Percentiles rank a stretch among this genome's conserved stretches.
Evolutionary conservation across 2,888 invertebrate species (phyloP).

Genomic region (Drosophila anceps): DNA sequence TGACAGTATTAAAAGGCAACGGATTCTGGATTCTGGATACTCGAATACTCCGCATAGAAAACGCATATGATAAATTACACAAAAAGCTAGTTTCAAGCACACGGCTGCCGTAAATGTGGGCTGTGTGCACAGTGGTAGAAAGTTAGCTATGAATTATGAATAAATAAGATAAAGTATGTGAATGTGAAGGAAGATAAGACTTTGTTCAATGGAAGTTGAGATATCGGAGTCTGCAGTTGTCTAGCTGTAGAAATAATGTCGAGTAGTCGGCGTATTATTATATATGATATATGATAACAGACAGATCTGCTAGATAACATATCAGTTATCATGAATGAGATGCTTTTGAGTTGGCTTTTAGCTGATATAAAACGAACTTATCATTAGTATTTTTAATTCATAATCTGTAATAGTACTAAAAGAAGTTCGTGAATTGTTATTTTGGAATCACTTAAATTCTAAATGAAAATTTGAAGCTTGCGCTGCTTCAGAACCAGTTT

Average conservation of each 20-base stretch:
- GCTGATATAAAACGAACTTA: too few species aligned
- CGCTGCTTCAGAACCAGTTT: background rate
- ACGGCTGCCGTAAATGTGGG: slow-evolving; percentile 40
- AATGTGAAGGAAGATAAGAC: background rate
- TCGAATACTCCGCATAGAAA: slow-evolving; percentile 52
- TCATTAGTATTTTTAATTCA: background rate
- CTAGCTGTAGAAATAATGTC: too few species aligned
- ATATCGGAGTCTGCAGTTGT: too few species aligned
- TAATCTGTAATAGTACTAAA: background rate
- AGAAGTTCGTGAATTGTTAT: background rate
- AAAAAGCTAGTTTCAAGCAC: slow-evolving; percentile 26
- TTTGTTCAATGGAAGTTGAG: too few species aligned
- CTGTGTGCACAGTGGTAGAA: slow-evolving; percentile 49
- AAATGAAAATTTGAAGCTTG: background rate
- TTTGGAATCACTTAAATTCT: background rate
- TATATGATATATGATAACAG: too few species aligned
- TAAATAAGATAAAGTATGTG: background rate
- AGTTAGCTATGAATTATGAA: too few species aligned
- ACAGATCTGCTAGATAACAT: too few species aligned
- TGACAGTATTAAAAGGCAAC: slow-evolving; percentile 71
- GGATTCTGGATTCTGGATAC: slow-evolving; percentile 24
- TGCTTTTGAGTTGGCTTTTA: too few species aligned
- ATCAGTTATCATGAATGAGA: too few species aligned
- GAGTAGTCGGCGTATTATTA: too few species aligned
- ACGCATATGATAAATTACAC: slow-evolving; percentile 68